Evolutionary conservation across 2,113 vertebrate genomes (phyloP), one percentile per base, ranked within the genome.

Genomic region (Coptodon bakossiorum): DNA sequence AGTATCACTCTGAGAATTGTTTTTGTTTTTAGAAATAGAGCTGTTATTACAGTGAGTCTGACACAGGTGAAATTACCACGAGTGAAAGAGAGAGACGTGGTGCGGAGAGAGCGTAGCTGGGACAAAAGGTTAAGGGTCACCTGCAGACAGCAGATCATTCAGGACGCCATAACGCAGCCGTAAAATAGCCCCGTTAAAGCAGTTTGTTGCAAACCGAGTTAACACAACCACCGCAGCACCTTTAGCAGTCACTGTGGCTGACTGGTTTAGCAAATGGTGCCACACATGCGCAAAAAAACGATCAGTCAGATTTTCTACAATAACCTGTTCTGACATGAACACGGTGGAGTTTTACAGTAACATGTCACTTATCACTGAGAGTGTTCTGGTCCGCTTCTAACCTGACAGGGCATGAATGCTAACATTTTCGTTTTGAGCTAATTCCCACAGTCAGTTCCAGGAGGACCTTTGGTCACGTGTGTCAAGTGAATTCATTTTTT

Each of bases 151-250:
- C 6, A 19, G 85, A 29, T 40, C 31, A 4, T 83, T 90, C 83
- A 83, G 89, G 71, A 82, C 16, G 71, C 63, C 86, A 90, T 91
- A 90, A 93, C 87, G 80, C 43, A 59, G 89, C 79, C 31, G 31
- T 92, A 92, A 94, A 94, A 90, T 87, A 81, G 2, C 9, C 29
- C 89, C 82, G 83, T 93, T 85, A 87, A 79, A 81, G 83, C 85
- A 85, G 90, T 90, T 89, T 92, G 93, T 94, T 90, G 82, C 88
- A 90, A 90, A 92, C 80, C 82, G 84, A 84, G 79, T 94, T 93
- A 92, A 92, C 91, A 84, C 89, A 90, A 38, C 63, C 89, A 45
- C 85, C 50, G 27, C 88, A 86, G 78, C 19, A 38, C 53, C 91
- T 92, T 81, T 92, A 86, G 81, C 83, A 91, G 68, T 91, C 83